A percentile compares a stretch with the other conserved stretches of the same genome.
Evolutionary conservation across 2,113 vertebrate species (phyloP).

Genomic region (Spea multiplicata): DNA sequence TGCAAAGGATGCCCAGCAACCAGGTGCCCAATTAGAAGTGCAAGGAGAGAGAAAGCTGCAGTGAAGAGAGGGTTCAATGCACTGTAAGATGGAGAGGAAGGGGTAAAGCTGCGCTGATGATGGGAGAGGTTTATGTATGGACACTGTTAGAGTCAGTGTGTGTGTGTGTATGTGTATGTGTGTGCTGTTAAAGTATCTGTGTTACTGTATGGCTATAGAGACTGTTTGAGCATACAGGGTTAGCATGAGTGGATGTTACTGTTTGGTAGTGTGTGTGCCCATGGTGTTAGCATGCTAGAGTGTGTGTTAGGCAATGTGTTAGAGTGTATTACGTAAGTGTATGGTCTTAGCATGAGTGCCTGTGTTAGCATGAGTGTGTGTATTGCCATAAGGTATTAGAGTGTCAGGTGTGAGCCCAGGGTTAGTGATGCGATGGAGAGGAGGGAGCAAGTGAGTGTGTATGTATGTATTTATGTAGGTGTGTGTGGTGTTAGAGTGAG

Average conservation of each 20-base stretch:
- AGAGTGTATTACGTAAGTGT: background rate
- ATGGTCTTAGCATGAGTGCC: too few species aligned
- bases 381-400: too few species aligned
- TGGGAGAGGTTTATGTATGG: background rate
- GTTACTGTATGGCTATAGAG: background rate
- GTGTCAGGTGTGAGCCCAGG: too few species aligned
- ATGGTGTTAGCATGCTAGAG: background rate
- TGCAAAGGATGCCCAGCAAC: too few species aligned
- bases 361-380: too few species aligned
- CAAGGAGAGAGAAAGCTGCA: too few species aligned
- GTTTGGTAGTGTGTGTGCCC: background rate
- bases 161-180: background rate
- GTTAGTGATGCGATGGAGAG: too few species aligned
- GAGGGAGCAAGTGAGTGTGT: background rate
- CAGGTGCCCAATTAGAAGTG: too few species aligned
- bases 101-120: background rate
- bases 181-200: background rate
- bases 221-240: background rate
- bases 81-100: too few species aligned
- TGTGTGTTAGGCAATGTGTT: background rate
- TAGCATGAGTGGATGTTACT: background rate
- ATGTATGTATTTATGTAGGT: background rate
- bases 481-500: background rate
- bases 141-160: background rate
- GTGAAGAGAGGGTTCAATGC: too few species aligned